These are phyloP conservation scores for Cyprinella venusta DNA, from an alignment of 2,797 vertebrate species.

Conservation along the genomic window DNA sequence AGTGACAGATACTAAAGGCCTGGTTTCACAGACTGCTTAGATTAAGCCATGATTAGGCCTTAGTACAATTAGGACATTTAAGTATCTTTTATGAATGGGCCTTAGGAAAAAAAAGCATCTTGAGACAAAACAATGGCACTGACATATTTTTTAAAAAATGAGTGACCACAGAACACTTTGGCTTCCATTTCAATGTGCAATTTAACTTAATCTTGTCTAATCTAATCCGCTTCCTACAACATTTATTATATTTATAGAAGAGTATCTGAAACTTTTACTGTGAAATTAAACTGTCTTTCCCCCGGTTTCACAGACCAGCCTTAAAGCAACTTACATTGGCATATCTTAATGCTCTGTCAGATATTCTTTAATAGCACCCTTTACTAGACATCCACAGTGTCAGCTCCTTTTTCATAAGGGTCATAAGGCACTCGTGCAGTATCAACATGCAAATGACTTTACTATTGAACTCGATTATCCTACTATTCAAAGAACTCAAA, in stretches of 20 bases:
- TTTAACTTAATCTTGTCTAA: too few species aligned
- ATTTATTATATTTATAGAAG: too few species aligned
- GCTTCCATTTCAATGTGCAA: too few species aligned
- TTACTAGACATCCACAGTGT: slow-evolving; percentile 42
- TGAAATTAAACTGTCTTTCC: too few species aligned
- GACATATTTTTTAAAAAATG: too few species aligned
- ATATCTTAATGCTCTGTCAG: slow-evolving; percentile 23
- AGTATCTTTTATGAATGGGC: background rate
- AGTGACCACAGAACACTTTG: too few species aligned
- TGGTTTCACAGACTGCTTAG: background rate
- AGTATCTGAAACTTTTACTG: too few species aligned
- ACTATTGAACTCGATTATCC: slow-evolving; percentile 53
- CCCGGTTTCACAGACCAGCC: too few species aligned
- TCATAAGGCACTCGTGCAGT: slow-evolving; percentile 34
- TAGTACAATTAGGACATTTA: background rate
- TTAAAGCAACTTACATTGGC: too few species aligned
- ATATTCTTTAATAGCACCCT: slow-evolving; percentile 38
- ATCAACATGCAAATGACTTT: slow-evolving; percentile 31
- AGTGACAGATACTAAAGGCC: background rate
- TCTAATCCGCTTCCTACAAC: too few species aligned
- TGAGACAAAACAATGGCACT: background rate
- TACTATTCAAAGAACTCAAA: slow-evolving; percentile 69
- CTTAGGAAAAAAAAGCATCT: background rate
- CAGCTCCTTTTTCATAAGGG: slow-evolving; percentile 49
- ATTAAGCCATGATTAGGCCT: background rate